Base-by-base conservation (phyloP, 2,113 vertebrate genomes). In the Centropristis striata region DNA sequence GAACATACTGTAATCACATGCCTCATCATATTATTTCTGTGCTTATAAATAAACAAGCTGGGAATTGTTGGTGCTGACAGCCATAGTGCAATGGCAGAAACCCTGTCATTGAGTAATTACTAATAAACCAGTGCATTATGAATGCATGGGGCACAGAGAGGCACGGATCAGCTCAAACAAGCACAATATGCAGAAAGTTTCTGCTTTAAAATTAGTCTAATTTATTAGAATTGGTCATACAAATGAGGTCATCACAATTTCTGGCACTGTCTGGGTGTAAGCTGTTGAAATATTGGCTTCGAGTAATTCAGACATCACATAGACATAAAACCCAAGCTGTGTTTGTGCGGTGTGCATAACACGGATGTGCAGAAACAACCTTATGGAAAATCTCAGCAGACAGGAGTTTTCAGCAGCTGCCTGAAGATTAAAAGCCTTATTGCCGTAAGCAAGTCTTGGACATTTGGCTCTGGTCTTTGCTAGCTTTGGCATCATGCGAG, bases 341-440 rank as follows among this genome's bases (percentile, higher is more conserved):
- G 20, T 75, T 79, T 84, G 39, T 75, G 21, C 47, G 36, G 25
- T 23, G 63, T 73, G 44, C 58, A 28, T 5, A 85, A 71, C 68
- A 41, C 1, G 10, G 44, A 66, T 5, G 14, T 64, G 64, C 78
- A 70, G 71, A 67, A 60, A 49, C 64, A 69, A 53, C 57, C 44
- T 27, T 58, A 77, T 84, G 81, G 69, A 64, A 74, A 65, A 41
- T 80, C 71, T 84, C 59, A 58, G 5, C 65, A 80, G 51, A 61
- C 54, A 18, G 23, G 49, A 51, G 51, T 86, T 86, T 78, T 12
- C 57, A 50, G 75, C 59, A 69, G 80, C 68, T 80, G 77, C 64
- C 73, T 78, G 69, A 69, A 80, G 83, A 88, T 85, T 88, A 82
- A 85, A 41, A 78, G 71, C 79, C 71, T 85, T 84, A 71, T 66